Evolutionary conservation across 2,113 vertebrate genomes (phyloP).

Genomic region (cattle (Bos taurus)): DNA sequence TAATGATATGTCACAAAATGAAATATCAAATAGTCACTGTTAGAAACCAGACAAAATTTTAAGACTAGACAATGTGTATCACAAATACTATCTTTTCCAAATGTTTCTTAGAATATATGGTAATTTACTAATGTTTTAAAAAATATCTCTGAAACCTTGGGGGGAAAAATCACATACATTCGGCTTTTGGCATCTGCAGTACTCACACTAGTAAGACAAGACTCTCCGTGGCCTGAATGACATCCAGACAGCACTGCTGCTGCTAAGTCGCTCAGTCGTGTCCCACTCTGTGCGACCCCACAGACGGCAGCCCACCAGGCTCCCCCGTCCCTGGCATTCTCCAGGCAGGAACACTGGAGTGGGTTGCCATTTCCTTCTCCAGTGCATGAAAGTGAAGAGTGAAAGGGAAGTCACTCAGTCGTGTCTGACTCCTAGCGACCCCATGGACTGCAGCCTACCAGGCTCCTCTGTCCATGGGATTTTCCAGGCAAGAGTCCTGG

Average conservation of each 20-base stretch:
- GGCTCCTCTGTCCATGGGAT: too few species aligned
- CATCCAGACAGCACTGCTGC: background rate
- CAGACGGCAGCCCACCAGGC: too few species aligned
- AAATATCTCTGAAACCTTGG: background rate
- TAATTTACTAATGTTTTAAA: background rate
- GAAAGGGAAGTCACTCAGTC: too few species aligned
- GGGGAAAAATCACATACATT: background rate
- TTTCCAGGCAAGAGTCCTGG: too few species aligned
- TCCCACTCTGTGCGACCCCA: too few species aligned
- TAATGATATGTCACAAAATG: background rate
- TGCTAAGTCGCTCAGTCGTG: too few species aligned
- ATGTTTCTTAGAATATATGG: background rate
- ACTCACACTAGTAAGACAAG: background rate
- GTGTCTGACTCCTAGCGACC: too few species aligned
- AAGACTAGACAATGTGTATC: background rate
- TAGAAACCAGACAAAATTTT: background rate
- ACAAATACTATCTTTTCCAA: slow-evolving; percentile 3
- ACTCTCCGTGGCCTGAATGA: background rate
- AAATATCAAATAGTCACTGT: background rate
- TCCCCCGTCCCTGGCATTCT: too few species aligned
- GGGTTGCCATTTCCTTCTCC: too few species aligned
- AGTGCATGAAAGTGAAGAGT: too few species aligned
- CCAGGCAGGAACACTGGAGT: too few species aligned
- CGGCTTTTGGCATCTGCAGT: background rate
- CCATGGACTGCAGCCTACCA: too few species aligned